Percentiles rank a stretch among this genome's conserved stretches.
Evolutionary conservation across 2,113 vertebrate species (phyloP).

Genomic region (Tylochromis polylepis): DNA sequence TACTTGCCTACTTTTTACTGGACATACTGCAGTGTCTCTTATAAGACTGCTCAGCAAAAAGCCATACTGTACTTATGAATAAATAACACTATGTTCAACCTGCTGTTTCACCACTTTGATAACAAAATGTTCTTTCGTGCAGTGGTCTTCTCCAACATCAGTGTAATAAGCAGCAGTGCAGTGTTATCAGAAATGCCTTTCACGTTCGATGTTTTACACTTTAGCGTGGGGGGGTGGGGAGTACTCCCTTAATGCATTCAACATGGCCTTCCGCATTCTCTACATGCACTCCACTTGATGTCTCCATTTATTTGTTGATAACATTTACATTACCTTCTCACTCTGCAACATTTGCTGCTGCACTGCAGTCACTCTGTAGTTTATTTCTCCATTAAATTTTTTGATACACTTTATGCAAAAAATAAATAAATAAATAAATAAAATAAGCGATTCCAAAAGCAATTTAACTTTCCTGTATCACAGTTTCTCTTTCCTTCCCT

Average conservation of each 20-base stretch:
- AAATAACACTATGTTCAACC: neutral
- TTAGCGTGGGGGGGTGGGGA: neutral
- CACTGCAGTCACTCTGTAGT: neutral
- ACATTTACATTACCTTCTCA: slow-evolving; percentile 16
- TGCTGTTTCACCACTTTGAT: neutral
- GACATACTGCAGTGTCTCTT: neutral
- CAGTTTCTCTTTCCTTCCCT: neutral
- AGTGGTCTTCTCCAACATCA: neutral
- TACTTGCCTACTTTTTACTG: neutral
- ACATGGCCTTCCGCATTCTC: neutral
- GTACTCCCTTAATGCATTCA: neutral
- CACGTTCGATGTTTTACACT: neutral
- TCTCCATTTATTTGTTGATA: slow-evolving; percentile 26
- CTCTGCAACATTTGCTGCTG: neutral
- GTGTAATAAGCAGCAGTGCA: neutral
- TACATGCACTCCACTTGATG: slow-evolving; percentile 1
- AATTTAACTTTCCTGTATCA: neutral
- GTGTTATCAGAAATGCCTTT: slow-evolving; percentile 2
- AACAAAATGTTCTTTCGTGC: neutral
- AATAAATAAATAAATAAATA: neutral
- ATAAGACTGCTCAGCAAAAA: neutral
- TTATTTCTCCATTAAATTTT: slow-evolving; percentile 1
- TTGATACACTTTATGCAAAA: neutral
- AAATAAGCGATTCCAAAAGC: neutral
- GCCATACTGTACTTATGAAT: neutral